Base-by-base conservation (phyloP, 2,797 vertebrate species). In the Scyliorhinus canicula region DNA sequence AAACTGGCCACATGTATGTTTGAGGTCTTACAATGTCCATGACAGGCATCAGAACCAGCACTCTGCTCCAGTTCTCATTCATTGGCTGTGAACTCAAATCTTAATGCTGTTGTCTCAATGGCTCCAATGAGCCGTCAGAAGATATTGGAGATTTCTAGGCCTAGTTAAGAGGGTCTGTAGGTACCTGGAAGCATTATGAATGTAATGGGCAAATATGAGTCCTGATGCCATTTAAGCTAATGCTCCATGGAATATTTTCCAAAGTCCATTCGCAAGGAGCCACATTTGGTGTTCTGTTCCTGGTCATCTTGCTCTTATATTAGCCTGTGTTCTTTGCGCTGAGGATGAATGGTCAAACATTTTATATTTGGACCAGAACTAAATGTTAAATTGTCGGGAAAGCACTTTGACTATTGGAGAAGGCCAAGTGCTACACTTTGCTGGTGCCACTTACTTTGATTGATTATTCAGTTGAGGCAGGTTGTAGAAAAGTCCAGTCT, bases 381-480 rank as follows among this genome's bases (percentile, higher is more conserved):
- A 11, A 77, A 12, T 86, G 55, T 1, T 35, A 6, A 88, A 88
- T 88, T 88, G 14, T 88, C 1, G 55, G 52, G 52, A 88, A 55
- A n/a, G 57, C 60, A 35, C 14, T 57, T 90, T 60, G 35, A 35
- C 85, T 2, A 0, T 12, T 40, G 88, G 21, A 26, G 88, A 91
- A 63, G 57, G 57, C 5, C 11, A 9, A 26, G 7, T 3, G 6
- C 21, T 40, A 7, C 35, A 63, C 21, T 63, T 91, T 91, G 57
- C n/a, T 63, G 57, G 85, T 35, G 52, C 31, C 16, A 26, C 35
- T 63, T 44, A 65, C 24, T 91, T 91, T 65, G 88, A 88, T 88
- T 57, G 85, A 91, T 91, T 91, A 65, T 65, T 91, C 57, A 44
- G n/a, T 65, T 5, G 57, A 40, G 88, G 88, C 88, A 91, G 60